These are phyloP conservation scores for Sakesphorus luctuosus DNA, from an alignment of 2,113 vertebrate species.

Conservation along the genomic window DNA sequence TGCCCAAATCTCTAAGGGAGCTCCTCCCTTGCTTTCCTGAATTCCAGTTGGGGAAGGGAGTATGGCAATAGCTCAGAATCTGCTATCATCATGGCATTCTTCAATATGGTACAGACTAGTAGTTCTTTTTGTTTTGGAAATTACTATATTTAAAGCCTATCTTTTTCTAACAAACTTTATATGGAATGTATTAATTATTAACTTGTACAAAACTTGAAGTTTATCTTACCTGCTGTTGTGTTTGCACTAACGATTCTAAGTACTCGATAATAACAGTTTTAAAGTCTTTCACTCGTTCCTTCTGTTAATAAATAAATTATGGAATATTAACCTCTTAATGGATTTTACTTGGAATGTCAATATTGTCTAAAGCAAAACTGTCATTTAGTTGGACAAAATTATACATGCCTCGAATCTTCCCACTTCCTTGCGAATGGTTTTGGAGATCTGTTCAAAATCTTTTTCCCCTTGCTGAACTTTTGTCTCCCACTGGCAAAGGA, in stretches of 20 bases:
- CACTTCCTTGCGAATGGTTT: constrained; percentile 96
- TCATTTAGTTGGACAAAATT: constrained; percentile 31
- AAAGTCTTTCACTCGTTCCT: constrained; percentile 96
- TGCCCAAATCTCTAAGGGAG: background rate
- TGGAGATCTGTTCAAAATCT: constrained; percentile 98
- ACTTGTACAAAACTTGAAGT: background rate
- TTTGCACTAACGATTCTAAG: constrained; percentile 95
- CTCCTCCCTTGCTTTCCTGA: background rate
- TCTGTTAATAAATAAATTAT: constrained; percentile 80
- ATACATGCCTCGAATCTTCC: constrained; percentile 92
- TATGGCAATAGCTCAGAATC: background rate
- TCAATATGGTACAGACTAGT: background rate
- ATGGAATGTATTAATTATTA: background rate
- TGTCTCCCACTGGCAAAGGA: constrained; percentile 89
- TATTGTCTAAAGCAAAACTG: background rate
- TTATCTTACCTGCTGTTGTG: constrained; percentile 93
- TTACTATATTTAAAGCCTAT: background rate
- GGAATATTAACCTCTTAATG: constrained; percentile 1
- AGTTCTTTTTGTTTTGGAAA: background rate
- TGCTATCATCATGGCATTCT: background rate
- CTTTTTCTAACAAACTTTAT: background rate
- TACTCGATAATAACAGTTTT: constrained; percentile 95
- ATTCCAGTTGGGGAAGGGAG: background rate
- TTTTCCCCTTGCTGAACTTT: constrained; percentile 97
- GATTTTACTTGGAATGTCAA: background rate